Evolutionary conservation across 2,113 vertebrate species (phyloP).

Genomic region (Charina bottae): DNA sequence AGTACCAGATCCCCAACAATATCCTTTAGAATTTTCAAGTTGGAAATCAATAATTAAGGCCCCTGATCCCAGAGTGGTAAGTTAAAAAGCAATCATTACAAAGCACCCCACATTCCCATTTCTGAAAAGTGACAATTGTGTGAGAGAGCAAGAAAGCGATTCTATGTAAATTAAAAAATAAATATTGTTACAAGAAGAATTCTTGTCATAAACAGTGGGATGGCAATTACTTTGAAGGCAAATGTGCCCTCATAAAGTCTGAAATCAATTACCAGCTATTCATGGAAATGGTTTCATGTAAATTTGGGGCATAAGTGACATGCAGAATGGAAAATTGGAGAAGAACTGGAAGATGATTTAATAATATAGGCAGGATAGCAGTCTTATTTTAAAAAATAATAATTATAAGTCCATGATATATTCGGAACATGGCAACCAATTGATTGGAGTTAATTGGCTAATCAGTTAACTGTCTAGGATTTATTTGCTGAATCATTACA

Average conservation of each 20-base stretch:
- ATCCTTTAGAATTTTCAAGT: constrained; percentile 36
- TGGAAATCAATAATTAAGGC: constrained; percentile 54
- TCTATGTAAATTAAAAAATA: constrained; percentile 36
- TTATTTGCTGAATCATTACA: constrained; percentile 39
- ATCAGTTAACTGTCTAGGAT: constrained; percentile 23
- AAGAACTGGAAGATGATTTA: constrained; percentile 12
- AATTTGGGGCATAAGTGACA: background rate
- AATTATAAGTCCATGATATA: background rate
- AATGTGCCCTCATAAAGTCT: background rate
- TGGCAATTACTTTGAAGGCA: constrained; percentile 15
- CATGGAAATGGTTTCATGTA: background rate
- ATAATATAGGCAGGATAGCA: background rate
- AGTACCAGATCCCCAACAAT: constrained; percentile 29
- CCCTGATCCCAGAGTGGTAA: constrained; percentile 46
- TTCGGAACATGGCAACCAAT: background rate
- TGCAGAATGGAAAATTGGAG: constrained; percentile 4
- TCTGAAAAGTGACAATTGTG: constrained; percentile 39
- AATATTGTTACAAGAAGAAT: constrained; percentile 7
- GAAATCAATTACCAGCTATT: constrained; percentile 12
- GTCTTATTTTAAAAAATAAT: background rate
- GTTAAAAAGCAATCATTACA: constrained; percentile 42
- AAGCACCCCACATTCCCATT: constrained; percentile 23
- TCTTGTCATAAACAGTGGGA: constrained; percentile 7
- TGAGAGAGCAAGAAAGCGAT: constrained; percentile 20
- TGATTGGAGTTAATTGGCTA: constrained; percentile 34